A percentile compares a stretch with the other conserved stretches of the same genome.
Evolutionary conservation across 1,140 invertebrate genomes (phyloP).

Genomic region (Eueides isabella): DNA sequence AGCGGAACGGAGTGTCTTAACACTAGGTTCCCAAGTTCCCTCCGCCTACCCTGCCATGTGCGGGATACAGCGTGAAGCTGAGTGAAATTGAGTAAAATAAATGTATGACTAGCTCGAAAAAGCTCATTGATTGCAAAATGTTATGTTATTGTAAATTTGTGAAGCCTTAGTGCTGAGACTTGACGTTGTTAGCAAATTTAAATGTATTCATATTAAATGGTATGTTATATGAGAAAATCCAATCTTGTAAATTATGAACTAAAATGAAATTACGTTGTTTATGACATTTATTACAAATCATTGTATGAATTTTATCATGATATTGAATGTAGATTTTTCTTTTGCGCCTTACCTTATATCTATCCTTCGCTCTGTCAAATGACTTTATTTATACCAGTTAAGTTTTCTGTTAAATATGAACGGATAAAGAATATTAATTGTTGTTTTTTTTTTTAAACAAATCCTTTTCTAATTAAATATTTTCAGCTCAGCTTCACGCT

Average conservation of each 20-base stretch:
- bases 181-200: background rate
- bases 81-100: too few species aligned
- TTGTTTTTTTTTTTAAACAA: constrained; percentile 19
- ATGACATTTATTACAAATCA: background rate
- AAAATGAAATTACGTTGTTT: background rate
- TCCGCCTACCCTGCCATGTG: too few species aligned
- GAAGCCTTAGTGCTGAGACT: background rate
- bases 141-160: background rate
- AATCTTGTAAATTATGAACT: background rate
- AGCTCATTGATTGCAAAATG: constrained; percentile 7
- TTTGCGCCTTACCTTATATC: constrained; percentile 10
- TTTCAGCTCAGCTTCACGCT: too few species aligned
- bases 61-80: too few species aligned
- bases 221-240: background rate
- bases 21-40: too few species aligned
- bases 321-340: background rate
- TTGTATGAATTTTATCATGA: background rate
- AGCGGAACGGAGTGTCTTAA: too few species aligned
- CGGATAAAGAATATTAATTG: constrained; percentile 30
- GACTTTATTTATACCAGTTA: constrained; percentile 42
- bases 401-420: constrained; percentile 42
- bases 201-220: background rate
- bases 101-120: too few species aligned
- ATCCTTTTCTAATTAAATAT: background rate
- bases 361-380: constrained; percentile 38